Base-by-base conservation (phyloP, 2,113 vertebrate genomes). In the Archocentrus centrarchus region DNA sequence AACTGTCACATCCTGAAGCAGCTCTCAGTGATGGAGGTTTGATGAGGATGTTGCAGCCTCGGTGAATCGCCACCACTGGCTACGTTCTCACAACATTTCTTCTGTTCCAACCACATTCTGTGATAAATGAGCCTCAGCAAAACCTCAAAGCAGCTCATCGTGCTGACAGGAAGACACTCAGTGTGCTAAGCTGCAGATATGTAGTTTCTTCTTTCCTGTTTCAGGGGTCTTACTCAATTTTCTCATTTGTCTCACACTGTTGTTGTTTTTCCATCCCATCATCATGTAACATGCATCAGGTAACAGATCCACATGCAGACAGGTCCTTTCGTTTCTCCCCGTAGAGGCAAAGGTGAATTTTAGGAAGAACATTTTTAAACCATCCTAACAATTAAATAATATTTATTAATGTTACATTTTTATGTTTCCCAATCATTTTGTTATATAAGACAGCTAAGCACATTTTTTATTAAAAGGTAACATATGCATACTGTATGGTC, bases 61-160 rank as follows among this genome's bases (percentile, higher is more conserved):
- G 68, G 27, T 58, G 61, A 77, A 79, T 77, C 75, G 37, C 73
- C 73, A 77, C 41, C 60, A 39, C 35, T 11, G 57, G 35, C 27
- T 59, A 17, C 2, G 3, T 44, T 76, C 10, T 90, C 37, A 86
- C 18, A 47, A 59, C 24, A 58, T 13, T 27, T 44, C 86, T 80
- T 81, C 85, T 88, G 77, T 84, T 88, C 80, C 90, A 68, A 93
- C 94, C 93, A 5, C 92, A 92, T 70, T 64, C 15, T 18, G 44
- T 85, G 84, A 92, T 64, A 88, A 89, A 84, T n/a, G 15, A 70
- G 81, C 55, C 70, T 78, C 27, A 81, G 14, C 35, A 24, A 80
- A 88, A 91, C 88, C 89, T 86, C 85, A 89, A 53, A 82, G 84
- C 81, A 41, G 66, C 75, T 63, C n/a, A 44, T 66, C n/a, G 6